These are phyloP conservation scores for Hemithea aestivaria DNA, from an alignment of 2,888 invertebrate species.

Conservation along the genomic window DNA sequence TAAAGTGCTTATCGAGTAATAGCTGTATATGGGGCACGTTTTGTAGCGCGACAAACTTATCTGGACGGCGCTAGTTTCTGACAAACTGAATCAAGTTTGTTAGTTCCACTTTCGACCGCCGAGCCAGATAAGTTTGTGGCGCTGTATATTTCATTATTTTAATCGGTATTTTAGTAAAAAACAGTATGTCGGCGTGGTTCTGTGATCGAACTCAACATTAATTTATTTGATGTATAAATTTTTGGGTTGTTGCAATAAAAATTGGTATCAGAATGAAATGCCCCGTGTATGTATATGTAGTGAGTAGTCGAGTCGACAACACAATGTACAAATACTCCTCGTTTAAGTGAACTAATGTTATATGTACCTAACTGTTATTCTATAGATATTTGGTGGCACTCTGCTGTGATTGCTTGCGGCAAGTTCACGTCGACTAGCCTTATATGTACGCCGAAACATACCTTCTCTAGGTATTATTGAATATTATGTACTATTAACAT, in stretches of 20 bases:
- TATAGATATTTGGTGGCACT: not conserved
- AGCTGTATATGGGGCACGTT: conserved; percentile 51
- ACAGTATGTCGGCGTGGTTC: conserved; percentile 41
- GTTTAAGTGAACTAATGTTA: conserved; percentile 24
- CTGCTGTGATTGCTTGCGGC: too few relatives aligned
- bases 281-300: conserved; percentile 61
- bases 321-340: conserved; percentile 52
- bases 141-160: conserved; percentile 15
- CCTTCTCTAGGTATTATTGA: too few relatives aligned
- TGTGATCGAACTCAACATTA: conserved; percentile 47
- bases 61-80: too few relatives aligned
- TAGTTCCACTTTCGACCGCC: too few relatives aligned
- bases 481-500: conserved; percentile 70
- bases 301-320: conserved; percentile 30
- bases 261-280: conserved; percentile 49
- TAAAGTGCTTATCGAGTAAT: conserved; percentile 41
- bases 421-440: conserved; percentile 8
- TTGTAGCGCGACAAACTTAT: too few relatives aligned
- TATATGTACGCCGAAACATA: too few relatives aligned
- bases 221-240: conserved; percentile 51
- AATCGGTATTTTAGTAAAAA: too few relatives aligned
- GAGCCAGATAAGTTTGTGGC: too few relatives aligned
- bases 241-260: conserved; percentile 77
- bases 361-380: conserved; percentile 11
- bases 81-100: too few relatives aligned